A percentile compares a stretch with the other conserved stretches of the same genome.
Evolutionary conservation across 2,113 vertebrate genomes (phyloP).

Genomic region (Ptilorrhoa leucosticta): DNA sequence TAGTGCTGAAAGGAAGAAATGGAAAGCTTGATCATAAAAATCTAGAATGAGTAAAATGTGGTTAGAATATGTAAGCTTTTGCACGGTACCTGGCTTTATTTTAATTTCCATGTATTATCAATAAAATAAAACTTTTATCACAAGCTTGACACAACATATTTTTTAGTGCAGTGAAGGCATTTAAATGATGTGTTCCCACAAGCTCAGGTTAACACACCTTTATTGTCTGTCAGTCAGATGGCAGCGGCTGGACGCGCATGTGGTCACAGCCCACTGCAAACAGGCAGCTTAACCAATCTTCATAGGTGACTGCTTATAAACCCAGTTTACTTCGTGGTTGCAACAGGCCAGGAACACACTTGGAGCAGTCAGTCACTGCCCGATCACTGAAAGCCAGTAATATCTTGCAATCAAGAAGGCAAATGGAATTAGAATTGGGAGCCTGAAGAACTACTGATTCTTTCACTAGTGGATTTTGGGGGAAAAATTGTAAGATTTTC

Average conservation of each 20-base stretch:
- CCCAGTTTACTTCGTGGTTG: not conserved
- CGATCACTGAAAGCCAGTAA: not conserved
- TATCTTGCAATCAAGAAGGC: not conserved
- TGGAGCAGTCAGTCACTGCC: not conserved
- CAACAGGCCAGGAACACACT: accelerated
- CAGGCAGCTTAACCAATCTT: not conserved
- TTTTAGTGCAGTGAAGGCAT: not conserved
- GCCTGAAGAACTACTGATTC: not conserved
- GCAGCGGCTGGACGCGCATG: accelerated
- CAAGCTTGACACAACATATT: not conserved
- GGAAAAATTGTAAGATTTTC: not conserved
- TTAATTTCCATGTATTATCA: not conserved
- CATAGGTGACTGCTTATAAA: not conserved
- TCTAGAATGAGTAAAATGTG: not conserved
- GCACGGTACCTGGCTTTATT: not conserved
- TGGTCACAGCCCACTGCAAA: not conserved
- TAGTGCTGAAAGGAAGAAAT: not conserved
- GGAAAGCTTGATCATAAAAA: not conserved
- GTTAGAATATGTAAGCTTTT: not conserved
- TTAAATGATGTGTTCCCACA: not conserved
- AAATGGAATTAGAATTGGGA: not conserved
- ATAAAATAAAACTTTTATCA: not conserved
- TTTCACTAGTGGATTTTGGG: not conserved
- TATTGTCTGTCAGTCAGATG: not conserved
- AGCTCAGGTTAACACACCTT: not conserved